Conservation (phyloP, 2,113 vertebrate genomes). For the Megaleporinus macrocephalus region DNA sequence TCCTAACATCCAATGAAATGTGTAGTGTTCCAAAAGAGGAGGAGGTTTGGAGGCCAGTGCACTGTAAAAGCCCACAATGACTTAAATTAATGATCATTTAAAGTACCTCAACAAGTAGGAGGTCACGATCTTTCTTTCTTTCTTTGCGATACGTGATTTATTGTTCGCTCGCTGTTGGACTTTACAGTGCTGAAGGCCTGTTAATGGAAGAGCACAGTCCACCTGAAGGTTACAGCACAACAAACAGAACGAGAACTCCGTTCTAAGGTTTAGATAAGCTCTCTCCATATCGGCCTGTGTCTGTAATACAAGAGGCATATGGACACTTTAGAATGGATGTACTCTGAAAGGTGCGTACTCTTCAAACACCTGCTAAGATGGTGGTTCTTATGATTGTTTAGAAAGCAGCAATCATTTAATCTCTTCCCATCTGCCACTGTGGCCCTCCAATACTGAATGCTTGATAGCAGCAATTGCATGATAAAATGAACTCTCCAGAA, state of each 20-base stretch:
- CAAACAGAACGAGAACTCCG: slow-evolving; percentile 35
- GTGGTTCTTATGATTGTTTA: slow-evolving; percentile 29
- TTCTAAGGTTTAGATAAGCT: slow-evolving; percentile 32
- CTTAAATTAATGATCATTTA: neutral
- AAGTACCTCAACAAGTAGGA: neutral
- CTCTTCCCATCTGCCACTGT: slow-evolving; percentile 49
- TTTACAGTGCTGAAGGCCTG: slow-evolving; percentile 27
- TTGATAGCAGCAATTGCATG: slow-evolving; percentile 77
- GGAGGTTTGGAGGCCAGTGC: neutral
- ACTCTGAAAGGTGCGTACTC: neutral
- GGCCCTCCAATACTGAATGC: slow-evolving; percentile 68
- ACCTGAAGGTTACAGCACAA: neutral
- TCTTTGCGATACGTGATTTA: slow-evolving; percentile 3
- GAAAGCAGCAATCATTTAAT: slow-evolving; percentile 37
- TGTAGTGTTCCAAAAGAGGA: neutral
- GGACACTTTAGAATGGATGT: slow-evolving; percentile 11
- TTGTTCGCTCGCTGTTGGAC: slow-evolving; percentile 31
- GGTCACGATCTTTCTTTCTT: neutral
- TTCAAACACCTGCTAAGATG: slow-evolving; percentile 5
- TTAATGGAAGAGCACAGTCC: slow-evolving; percentile 37
- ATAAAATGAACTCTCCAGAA: slow-evolving; percentile 55
- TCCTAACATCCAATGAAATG: slow-evolving; percentile 19
- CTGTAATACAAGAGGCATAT: slow-evolving; percentile 24
- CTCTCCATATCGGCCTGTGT: slow-evolving; percentile 29
- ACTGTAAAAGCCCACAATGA: slow-evolving; percentile 28